Conservation (phyloP, 2,888 invertebrate species). For the Yponomeuta evonymella region DNA sequence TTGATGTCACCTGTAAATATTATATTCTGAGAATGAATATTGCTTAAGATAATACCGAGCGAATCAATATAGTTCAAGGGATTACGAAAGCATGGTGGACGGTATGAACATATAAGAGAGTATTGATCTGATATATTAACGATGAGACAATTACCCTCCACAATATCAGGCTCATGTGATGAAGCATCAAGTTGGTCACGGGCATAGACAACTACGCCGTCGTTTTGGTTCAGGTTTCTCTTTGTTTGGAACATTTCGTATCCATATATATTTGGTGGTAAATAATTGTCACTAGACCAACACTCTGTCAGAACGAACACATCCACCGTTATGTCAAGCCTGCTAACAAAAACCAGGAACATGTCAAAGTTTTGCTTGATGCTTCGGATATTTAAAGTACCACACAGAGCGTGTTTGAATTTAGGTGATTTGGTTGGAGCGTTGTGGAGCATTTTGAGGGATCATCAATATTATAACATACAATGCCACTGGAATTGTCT, state of each 20-base stretch:
- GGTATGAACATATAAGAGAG: neutral
- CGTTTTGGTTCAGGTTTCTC: neutral
- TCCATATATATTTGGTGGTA: neutral
- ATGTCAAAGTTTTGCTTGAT: neutral
- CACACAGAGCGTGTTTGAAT: too few species aligned
- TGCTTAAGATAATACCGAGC: neutral
- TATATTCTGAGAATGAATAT: neutral
- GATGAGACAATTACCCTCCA: neutral
- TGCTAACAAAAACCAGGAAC: neutral
- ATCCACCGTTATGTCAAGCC: neutral
- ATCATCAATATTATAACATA: too few species aligned
- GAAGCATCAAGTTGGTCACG: neutral
- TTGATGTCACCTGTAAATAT: neutral
- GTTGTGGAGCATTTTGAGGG: too few species aligned
- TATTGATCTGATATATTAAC: neutral
- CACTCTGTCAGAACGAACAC: neutral
- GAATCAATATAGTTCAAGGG: neutral
- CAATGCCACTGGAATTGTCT: too few species aligned
- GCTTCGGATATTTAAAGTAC: neutral
- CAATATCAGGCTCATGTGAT: neutral
- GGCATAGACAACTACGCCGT: neutral
- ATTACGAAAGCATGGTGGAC: slow-evolving; percentile 5
- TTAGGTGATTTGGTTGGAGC: too few species aligned
- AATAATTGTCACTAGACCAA: neutral
- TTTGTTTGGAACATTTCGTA: neutral